Conservation (phyloP, 1,140 invertebrate genomes). For the Melanaphis sacchari region DNA sequence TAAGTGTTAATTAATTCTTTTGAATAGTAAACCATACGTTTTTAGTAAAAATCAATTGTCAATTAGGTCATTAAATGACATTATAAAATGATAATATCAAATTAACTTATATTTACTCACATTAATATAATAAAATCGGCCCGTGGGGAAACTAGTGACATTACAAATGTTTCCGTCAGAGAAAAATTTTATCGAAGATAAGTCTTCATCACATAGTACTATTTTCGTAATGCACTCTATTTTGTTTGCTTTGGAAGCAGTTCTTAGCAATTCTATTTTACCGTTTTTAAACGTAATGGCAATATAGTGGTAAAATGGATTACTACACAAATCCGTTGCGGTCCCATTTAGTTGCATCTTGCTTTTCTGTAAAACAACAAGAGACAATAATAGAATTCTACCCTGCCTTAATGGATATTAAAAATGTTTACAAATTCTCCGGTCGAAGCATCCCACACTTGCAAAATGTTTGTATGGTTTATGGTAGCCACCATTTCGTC, state of each 20-base stretch:
- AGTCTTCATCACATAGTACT: conserved; percentile 38
- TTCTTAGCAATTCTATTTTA: conserved; percentile 36
- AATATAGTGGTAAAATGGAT: conserved; percentile 36
- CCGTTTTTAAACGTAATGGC: conserved; percentile 35
- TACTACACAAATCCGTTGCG: conserved; percentile 3
- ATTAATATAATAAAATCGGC: conserved; percentile 23
- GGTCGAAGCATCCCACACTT: conserved; percentile 29
- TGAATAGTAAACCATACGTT: neutral
- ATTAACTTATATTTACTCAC: neutral
- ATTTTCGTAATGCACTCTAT: conserved; percentile 30
- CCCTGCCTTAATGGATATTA: neutral
- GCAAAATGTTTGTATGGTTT: neutral
- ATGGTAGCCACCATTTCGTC: conserved; percentile 18
- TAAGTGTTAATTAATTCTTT: neutral
- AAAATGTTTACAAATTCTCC: conserved; percentile 34
- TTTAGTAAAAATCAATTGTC: neutral
- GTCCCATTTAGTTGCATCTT: neutral
- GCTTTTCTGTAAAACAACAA: neutral
- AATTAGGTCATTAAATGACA: neutral
- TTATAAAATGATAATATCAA: neutral
- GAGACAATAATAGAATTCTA: neutral
- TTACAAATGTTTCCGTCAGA: conserved; percentile 2
- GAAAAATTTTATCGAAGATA: conserved; percentile 36
- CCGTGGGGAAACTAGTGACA: conserved; percentile 12
- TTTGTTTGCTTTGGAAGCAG: neutral